Evolutionary conservation across 1,140 invertebrate genomes (phyloP), one percentile per base, ranked within the genome.

Genomic region (Vollenhovia emeryi): DNA sequence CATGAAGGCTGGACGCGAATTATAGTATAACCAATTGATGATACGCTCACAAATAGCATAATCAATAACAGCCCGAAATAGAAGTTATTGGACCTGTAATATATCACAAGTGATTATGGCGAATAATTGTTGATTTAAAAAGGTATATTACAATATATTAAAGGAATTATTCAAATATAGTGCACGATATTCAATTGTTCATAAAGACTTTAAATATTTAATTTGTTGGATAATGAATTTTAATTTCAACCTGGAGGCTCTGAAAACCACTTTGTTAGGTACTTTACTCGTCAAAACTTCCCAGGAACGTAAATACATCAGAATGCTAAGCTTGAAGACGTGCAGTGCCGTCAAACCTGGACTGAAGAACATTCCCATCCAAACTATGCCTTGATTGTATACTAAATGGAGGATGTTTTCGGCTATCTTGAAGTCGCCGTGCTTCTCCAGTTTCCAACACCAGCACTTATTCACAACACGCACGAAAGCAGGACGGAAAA

Each of bases 391-490:
- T 95, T 99, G 99, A 94, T 99, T 99, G 92, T 99, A 98, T 1
- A 99, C 98, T 18, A 99, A 95, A 94, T 99, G 98, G 21, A 99
- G 95, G 92, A 99, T 99, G 93, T 99, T 99, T 95, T 99, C 99
- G 6, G 99, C 99, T 74, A 99, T 99, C 95, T 99, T 99, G 93
- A 99, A 99, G 93, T 99, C 98, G 0, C 98, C 98, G 91, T 99
- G 97, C 90, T 99, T 99, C 93, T 99, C 99, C 82, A 99, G 95
- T 94, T 99, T 98, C 99, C 99, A 99, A 93, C 98, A 99, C 98
- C 99, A 99, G 93, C 98, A 99, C 50, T 96, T 96, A 93, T 99
- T 99, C 96, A 98, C 97, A 91, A 97, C 96, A 79, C 98, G 96
- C 0, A 99, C 98, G 93, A 99, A 98, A n/a, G 99, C 94, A 4